These are phyloP conservation scores for Apostichopus leukothele DNA, from an alignment of 53 echinoderm and acorn worm genomes.

Conservation along the genomic window DNA sequence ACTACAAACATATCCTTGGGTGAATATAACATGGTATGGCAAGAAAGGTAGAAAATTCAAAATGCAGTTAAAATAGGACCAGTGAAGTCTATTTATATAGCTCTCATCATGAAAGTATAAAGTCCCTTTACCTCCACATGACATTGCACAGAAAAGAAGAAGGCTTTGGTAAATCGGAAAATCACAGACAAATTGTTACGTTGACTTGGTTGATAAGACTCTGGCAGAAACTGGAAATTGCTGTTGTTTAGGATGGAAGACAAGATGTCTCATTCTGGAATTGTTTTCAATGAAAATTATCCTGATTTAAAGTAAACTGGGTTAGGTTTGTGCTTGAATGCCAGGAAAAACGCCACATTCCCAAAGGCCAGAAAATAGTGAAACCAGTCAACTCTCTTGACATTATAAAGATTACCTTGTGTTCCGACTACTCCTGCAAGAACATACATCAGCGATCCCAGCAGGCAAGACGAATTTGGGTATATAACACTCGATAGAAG, in stretches of 20 bases:
- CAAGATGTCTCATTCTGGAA: not conserved
- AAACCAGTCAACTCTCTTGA: slow-evolving; percentile 84
- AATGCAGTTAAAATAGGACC: too few species aligned
- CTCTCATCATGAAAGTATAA: too few species aligned
- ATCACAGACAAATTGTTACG: too few species aligned
- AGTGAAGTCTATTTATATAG: too few species aligned
- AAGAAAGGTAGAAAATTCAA: too few species aligned
- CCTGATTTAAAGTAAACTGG: slow-evolving; percentile 24
- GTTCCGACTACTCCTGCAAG: slow-evolving; percentile 74
- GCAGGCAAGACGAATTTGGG: slow-evolving; percentile 76
- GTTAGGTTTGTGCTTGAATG: slow-evolving; percentile 55
- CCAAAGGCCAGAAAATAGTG: slow-evolving; percentile 86
- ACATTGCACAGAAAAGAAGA: too few species aligned
- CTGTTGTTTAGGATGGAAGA: not conserved
- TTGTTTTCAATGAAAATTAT: not conserved
- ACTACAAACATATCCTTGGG: too few species aligned
- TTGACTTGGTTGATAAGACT: too few species aligned
- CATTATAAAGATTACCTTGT: slow-evolving; percentile 56
- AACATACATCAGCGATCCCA: slow-evolving; percentile 77
- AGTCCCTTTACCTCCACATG: too few species aligned
- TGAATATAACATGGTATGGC: too few species aligned
- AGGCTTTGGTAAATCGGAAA: too few species aligned
- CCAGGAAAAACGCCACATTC: slow-evolving; percentile 70
- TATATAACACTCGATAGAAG: slow-evolving; percentile 70
- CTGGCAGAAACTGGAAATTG: not conserved